Conservation (phyloP, 2,797 vertebrate genomes). For the Dromococcyx pavoninus region DNA sequence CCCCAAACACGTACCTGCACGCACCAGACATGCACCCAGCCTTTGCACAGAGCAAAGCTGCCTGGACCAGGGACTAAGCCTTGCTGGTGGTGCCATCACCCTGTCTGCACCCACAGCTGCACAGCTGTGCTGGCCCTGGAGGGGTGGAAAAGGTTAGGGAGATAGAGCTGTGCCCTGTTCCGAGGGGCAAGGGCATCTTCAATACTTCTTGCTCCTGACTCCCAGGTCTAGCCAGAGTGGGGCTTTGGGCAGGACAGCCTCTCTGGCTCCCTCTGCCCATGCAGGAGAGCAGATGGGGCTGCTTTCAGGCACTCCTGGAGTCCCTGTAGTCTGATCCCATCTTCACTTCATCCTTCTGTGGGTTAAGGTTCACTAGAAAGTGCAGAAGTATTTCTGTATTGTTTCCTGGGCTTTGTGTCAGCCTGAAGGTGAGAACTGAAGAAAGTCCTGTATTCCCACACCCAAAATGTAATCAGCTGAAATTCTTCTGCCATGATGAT, state of each 20-base stretch:
- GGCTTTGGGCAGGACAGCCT: neutral
- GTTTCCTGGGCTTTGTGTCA: slow-evolving; percentile 38
- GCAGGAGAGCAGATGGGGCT: neutral
- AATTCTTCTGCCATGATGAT: slow-evolving; percentile 46
- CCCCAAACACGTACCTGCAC: neutral
- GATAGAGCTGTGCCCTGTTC: neutral
- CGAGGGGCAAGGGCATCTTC: neutral
- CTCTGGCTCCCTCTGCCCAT: neutral
- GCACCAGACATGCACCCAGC: neutral
- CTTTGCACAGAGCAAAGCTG: neutral
- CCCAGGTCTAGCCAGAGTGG: neutral
- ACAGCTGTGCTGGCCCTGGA: accelerated
- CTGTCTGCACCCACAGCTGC: neutral
- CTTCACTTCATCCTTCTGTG: neutral
- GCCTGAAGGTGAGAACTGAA: slow-evolving; percentile 39
- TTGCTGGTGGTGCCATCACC: neutral
- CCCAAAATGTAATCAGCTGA: slow-evolving; percentile 58
- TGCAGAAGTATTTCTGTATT: neutral
- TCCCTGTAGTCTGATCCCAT: neutral
- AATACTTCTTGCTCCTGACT: neutral
- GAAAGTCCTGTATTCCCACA: slow-evolving; percentile 58
- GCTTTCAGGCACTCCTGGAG: neutral
- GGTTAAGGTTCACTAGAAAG: slow-evolving; percentile 7
- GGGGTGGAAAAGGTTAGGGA: neutral
- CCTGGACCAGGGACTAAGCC: accelerated